phyloP scores from a whole-genome alignment of 2,113 vertebrate species.

The Clarias macrocephalus region DNA sequence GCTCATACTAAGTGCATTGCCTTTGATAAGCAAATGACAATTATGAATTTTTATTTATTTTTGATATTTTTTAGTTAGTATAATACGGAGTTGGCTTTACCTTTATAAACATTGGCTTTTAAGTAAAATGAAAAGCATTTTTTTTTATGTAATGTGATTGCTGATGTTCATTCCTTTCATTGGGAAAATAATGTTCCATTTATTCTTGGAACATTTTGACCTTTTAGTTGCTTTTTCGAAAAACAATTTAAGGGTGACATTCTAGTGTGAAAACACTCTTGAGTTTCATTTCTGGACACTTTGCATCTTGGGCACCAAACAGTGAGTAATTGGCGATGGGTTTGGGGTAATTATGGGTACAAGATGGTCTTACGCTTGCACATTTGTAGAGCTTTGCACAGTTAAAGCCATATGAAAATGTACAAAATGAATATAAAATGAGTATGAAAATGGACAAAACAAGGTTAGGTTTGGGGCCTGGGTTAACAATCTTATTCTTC shows the following conservation, averaged over 20 bases:
- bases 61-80: background rate
- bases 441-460: no score
- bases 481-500: no score
- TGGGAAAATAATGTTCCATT: background rate
- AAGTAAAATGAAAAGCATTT: no score
- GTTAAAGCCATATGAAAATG: no score
- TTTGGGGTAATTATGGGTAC: background rate
- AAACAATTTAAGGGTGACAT: background rate
- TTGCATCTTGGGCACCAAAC: background rate
- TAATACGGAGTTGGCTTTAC: background rate
- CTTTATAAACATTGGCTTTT: background rate
- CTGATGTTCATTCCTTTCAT: background rate
- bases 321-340: background rate
- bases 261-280: background rate
- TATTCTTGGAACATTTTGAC: background rate
- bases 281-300: background rate
- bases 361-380: background rate
- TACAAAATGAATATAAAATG: no score
- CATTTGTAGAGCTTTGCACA: no score
- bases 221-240: background rate
- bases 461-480: no score
- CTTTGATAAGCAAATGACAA: background rate
- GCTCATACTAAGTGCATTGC: background rate
- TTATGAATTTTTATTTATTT: background rate
- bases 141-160: background rate